Percentiles rank a stretch among this genome's conserved stretches.
phyloP scores from a whole-genome alignment of 2,888 invertebrate species.

The Tridacna crocea region DNA sequence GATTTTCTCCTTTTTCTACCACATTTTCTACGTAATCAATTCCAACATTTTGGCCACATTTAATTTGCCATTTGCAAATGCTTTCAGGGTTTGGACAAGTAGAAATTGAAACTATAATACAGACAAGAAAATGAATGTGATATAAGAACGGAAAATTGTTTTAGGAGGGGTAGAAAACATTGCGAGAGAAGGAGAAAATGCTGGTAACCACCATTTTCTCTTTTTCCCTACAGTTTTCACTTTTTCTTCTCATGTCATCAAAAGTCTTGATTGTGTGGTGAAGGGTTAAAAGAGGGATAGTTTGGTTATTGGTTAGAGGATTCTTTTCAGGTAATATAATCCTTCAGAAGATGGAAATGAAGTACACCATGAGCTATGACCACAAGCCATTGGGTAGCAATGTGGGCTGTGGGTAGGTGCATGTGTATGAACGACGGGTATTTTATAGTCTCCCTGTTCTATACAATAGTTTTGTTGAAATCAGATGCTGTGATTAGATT shows the following conservation, averaged over 20 bases:
- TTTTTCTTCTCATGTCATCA: not conserved
- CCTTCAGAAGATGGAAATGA: not conserved
- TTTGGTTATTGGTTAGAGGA: not conserved
- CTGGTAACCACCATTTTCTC: no score
- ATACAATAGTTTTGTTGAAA: not conserved
- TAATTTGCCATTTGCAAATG: not conserved
- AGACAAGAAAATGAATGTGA: no score
- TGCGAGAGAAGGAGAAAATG: no score
- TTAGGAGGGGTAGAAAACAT: no score
- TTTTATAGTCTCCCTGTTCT: no score
- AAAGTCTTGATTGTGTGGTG: not conserved
- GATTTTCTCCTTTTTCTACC: not conserved
- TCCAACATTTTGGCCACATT: not conserved
- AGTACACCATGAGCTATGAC: conserved; percentile 17
- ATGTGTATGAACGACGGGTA: no score
- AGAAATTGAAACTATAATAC: no score
- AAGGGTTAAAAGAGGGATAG: not conserved
- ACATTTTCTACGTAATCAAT: not conserved
- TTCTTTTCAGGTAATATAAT: not conserved
- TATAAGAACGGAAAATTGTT: no score
- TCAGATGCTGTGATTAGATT: conserved; percentile 12
- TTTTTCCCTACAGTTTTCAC: no score
- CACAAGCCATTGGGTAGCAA: not conserved
- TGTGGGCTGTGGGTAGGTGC: not conserved
- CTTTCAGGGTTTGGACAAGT: not conserved